phyloP scores from a whole-genome alignment of 1,140 invertebrate genomes.

The Drosophila sucinea region DNA sequence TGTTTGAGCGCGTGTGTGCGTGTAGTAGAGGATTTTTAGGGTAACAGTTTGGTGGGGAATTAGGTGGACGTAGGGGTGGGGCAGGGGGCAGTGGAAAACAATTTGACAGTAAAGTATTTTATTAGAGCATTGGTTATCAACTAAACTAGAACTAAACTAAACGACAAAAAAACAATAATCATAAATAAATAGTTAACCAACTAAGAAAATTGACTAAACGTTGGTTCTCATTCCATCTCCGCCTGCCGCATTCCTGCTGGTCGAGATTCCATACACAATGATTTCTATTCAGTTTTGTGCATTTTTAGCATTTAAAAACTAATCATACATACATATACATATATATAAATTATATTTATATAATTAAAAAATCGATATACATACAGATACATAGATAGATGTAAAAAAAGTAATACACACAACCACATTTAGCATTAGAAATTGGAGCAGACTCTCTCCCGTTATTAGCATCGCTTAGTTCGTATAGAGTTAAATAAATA shows the following conservation, averaged over 20 bases:
- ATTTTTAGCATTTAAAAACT: slow-evolving; percentile 35
- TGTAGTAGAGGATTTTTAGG: slow-evolving; percentile 16
- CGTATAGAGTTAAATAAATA: slow-evolving; percentile 47
- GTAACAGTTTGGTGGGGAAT: no score
- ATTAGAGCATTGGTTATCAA: slow-evolving; percentile 7
- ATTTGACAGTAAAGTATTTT: slow-evolving; percentile 8
- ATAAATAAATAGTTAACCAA: slow-evolving; percentile 13
- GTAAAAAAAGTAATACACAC: slow-evolving; percentile 74
- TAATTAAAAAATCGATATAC: slow-evolving; percentile 41
- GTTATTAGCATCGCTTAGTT: slow-evolving; percentile 28
- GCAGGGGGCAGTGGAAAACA: neutral
- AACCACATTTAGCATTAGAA: slow-evolving; percentile 78
- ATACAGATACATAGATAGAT: neutral
- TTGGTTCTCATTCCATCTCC: slow-evolving; percentile 1
- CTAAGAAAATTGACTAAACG: slow-evolving; percentile 5
- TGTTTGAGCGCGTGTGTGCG: slow-evolving; percentile 23
- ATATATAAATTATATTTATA: slow-evolving; percentile 41
- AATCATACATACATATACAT: slow-evolving; percentile 34
- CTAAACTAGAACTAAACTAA: neutral
- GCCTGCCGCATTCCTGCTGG: slow-evolving; percentile 10
- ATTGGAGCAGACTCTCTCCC: slow-evolving; percentile 21
- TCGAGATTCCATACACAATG: slow-evolving; percentile 35
- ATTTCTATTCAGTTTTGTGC: slow-evolving; percentile 9
- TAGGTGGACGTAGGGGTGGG: neutral
- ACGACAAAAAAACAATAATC: slow-evolving; percentile 1